phyloP scores from a whole-genome alignment of 2,113 vertebrate species.

The Datnioides undecimradiatus region DNA sequence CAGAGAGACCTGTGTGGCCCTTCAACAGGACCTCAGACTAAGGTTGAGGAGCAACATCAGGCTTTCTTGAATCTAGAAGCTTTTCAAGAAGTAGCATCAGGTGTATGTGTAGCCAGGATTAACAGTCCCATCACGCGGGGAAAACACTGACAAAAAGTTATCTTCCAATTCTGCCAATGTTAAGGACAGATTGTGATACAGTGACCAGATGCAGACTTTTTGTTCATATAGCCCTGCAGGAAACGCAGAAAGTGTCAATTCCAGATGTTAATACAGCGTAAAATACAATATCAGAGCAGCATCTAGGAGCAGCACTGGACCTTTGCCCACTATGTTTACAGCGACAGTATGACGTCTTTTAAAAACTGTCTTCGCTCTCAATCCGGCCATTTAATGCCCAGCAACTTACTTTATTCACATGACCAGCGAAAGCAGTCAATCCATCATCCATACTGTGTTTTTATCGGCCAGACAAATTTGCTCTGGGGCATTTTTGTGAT shows the following conservation, averaged over 20 bases:
- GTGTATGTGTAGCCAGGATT: neutral
- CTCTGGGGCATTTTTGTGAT: constrained; percentile 18
- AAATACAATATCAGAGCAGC: neutral
- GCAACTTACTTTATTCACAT: constrained; percentile 35
- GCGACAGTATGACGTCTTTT: neutral
- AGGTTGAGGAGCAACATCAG: neutral
- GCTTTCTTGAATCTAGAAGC: neutral
- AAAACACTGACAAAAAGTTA: neutral
- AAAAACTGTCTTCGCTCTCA: neutral
- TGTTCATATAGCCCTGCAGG: too few species aligned
- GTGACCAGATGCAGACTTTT: neutral
- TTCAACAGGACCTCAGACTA: neutral
- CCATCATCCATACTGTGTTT: constrained; percentile 27
- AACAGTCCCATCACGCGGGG: neutral
- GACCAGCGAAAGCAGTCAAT: constrained; percentile 12
- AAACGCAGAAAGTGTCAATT: too few species aligned
- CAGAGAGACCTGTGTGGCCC: neutral
- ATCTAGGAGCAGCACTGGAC: neutral
- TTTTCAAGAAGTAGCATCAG: neutral
- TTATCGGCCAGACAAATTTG: constrained; percentile 22
- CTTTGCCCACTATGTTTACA: neutral
- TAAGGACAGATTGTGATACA: neutral
- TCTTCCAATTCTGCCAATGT: too few species aligned
- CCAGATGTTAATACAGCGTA: neutral
- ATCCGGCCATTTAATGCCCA: constrained; percentile 7